phyloP scores from a whole-genome alignment of 2,797 vertebrate species.

The Manis javanica region DNA sequence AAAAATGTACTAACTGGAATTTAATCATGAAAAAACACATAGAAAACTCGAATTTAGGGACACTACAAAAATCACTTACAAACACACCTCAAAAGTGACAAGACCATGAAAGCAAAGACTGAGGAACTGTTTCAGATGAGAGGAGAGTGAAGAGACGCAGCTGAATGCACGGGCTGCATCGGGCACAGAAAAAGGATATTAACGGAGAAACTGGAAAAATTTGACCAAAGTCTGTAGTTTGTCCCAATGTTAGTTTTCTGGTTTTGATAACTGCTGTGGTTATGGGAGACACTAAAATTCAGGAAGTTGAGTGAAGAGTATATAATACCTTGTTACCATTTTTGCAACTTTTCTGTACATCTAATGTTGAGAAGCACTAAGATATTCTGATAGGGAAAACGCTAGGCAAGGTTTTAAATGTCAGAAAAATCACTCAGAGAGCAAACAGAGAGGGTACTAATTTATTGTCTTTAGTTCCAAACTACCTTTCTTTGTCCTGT shows the following conservation, averaged over 20 bases:
- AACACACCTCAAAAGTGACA: not conserved
- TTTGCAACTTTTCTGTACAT: not conserved
- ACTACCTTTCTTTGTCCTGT: not conserved
- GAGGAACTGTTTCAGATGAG: not conserved
- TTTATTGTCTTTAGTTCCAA: not conserved
- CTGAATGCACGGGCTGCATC: not conserved
- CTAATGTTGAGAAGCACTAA: not conserved
- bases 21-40: not conserved
- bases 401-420: not conserved
- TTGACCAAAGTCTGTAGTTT: not conserved
- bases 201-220: not conserved
- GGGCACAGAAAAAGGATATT: not conserved
- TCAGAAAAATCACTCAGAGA: not conserved
- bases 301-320: not conserved
- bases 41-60: not conserved
- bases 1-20: not conserved
- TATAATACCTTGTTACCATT: not conserved
- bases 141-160: not conserved
- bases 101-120: not conserved
- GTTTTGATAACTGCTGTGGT: not conserved
- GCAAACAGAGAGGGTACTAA: not conserved
- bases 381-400: not conserved
- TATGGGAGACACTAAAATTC: not conserved
- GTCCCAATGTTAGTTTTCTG: not conserved
- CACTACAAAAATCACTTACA: not conserved